Evolutionary conservation across 2,797 vertebrate species (phyloP), one percentile per base, ranked within the genome.

Genomic region (Girardinus metallicus): DNA sequence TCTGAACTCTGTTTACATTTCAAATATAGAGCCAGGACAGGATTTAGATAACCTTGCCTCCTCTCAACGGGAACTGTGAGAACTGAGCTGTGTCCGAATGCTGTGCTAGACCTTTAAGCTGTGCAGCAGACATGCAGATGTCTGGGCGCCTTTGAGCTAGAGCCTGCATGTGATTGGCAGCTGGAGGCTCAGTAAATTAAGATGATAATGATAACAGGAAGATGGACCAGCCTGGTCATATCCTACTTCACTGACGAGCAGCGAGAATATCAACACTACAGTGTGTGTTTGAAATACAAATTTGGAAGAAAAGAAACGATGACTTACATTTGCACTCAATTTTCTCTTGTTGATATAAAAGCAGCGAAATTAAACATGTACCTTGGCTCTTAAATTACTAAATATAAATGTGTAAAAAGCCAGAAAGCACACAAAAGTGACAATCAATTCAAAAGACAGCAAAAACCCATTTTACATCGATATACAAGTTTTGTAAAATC

Each of bases 91-190:
- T 87, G 84, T 90, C 79, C 21, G 39, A 81, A 80, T 78, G 57
- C 87, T 60, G 86, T 91, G 80, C 66, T 80, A 84, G 80, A 86
- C 76, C 81, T 91, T 90, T 85, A 90, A 92, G 88, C 88, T 83
- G 85, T 80, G 70, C 79, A 66, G 78, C 77, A 79, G 87, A 88
- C 85, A 74, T 75, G 53, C 86, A 75, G 87, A 92, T 83, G 85
- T 85, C 85, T 82, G 81, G 60, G 53, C 86, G 81, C 87, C 91
- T 91, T 92, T 92, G 89, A 90, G 93, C 82, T 77, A 46, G 66
- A 81, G 84, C 85, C 41, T 78, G 77, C 82, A 79, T 86, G 87
- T 94, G 94, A 94, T 83, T 93, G 92, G 91, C 93, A 88, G 92
- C 86, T 80, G 70, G 87, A 83, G 82, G 82, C 78, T 77, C 57